Base-by-base conservation (phyloP, 37 sponge, comb jelly and placozoan genomes). In the Geodia barretti region DNA sequence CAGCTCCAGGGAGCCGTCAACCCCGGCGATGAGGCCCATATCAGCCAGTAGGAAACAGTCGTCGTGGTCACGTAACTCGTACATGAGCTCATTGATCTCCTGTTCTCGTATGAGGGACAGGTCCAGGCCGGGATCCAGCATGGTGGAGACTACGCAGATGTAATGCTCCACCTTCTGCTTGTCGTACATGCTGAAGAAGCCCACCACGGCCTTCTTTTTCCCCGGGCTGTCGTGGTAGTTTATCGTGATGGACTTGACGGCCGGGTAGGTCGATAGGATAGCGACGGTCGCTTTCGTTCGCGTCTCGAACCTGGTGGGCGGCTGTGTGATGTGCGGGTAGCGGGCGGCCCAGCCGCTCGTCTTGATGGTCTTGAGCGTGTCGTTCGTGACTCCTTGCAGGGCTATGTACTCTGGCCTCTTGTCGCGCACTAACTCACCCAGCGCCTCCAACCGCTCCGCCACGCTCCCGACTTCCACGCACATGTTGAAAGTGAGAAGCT, bases 401-500 rank as follows among this genome's bases (percentile, higher is more conserved):
- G 86, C 89, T 11, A 93, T 20, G 47, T 89, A 93, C 43, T 93
- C 93, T 0, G 93, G 93, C 59, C 75, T 77, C 41, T 83, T 79
- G n/a, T 64, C 3, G 39, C 67, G 69, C 28, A 93, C 76, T 25
- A 93, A 31, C 59, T 77, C 73, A 0, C 93, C 93, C 66, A 93
- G 65, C 31, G 75, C 83, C 1, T 82, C 86, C n/a, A 93, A 54
- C 30, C 89, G 73, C 58, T 81, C 89, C 17, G 73, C 37, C 29
- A 83, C 5, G 40, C 0, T 32, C 28, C 64, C 66, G 1, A 39
- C 39, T 0, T 74, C 60, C 47, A 60, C 33, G 74, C 74, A 43
- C 79, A 93, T 74, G 38, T 79, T 64, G 32, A 89, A 43, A 20
- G 86, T 88, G 1, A 93, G 83, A 37, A 93, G 39, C 76, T 93